Evolutionary conservation across 1,140 invertebrate species (phyloP), one percentile per base, ranked within the genome.

Genomic region (Heliconius himera): DNA sequence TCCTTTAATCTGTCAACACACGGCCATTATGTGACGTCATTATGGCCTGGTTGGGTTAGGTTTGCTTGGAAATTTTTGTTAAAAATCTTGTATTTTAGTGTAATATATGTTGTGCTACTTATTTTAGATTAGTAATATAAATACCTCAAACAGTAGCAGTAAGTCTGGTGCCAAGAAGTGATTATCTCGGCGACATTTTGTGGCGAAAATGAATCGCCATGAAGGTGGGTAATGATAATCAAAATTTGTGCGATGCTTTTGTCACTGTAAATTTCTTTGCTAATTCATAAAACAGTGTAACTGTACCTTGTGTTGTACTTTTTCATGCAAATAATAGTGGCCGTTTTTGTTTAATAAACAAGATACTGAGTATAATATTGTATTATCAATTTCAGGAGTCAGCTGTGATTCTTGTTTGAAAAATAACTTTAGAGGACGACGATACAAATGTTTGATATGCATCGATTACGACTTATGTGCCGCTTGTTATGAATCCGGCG

Each of bases 351-450:
- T 36, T 20, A 54, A 60, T 73, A 46, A 82, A 81, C 73, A 56
- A 80, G 3, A 70, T 72, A 79, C 60, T 66, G 74, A 81, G 71
- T 41, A 49, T 77, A 79, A 80, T 80, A 75, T 82, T 80, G 78
- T 88, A 90, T 88, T 90, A 87, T 86, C 85, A 89, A 84, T 96
- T 96, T 84, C 91, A 98, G 97, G 97, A 95, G 99, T 99, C 88
- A 99, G 98, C 96, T 99, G 99, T 97, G 99, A 99, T 97, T 98
- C 98, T 90, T 99, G 99, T 96, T 96, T 99, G 94, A 99, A 99
- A 96, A 98, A 98, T 92, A 99, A 99, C 95, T 99, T 99, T 95
- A 96, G 98, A 94, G 99, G 99, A 88, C 97, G 98, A 93, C 97
- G 99, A 89, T 99, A 99, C 95, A 99, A 99, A 96, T 99, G 99